Evolutionary conservation across 2,888 invertebrate species (phyloP).

Genomic region (Euzetes globulus): DNA sequence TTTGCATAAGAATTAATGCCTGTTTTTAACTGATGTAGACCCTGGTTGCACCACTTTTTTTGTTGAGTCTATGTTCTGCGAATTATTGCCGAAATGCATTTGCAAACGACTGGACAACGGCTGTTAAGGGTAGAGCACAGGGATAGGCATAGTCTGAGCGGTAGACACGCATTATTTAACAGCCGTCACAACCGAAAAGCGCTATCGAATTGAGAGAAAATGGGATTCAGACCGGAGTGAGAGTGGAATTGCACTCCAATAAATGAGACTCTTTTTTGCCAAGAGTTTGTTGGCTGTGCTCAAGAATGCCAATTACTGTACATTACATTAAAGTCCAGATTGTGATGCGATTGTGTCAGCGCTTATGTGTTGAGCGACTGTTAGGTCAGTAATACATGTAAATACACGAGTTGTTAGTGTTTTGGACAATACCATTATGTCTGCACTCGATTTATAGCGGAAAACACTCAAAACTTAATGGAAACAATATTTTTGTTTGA

Average conservation of each 20-base stretch:
- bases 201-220: slow-evolving; percentile 2
- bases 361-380: not conserved
- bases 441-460: not conserved
- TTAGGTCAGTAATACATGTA: not conserved
- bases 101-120: slow-evolving; percentile 18
- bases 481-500: not conserved
- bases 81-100: slow-evolving; percentile 27
- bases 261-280: slow-evolving; percentile 6
- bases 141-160: not conserved
- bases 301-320: slow-evolving; percentile 17
- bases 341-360: slow-evolving; percentile 21
- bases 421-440: not conserved
- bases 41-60: not conserved
- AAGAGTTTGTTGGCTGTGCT: not conserved
- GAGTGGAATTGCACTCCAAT: slow-evolving; percentile 17
- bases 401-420: not conserved
- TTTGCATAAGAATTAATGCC: too few species aligned
- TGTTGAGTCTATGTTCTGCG: not conserved
- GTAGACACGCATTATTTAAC: slow-evolving; percentile 25
- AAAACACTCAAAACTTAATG: slow-evolving; percentile 18
- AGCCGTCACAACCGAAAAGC: not conserved
- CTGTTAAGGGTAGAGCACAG: not conserved
- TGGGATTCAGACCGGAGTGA: not conserved
- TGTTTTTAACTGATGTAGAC: too few species aligned
- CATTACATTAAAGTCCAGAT: slow-evolving; percentile 8